A percentile compares a stretch with the other conserved stretches of the same genome.
Evolutionary conservation across 2,888 invertebrate species (phyloP).

Genomic region (Drosophila imparisetae): DNA sequence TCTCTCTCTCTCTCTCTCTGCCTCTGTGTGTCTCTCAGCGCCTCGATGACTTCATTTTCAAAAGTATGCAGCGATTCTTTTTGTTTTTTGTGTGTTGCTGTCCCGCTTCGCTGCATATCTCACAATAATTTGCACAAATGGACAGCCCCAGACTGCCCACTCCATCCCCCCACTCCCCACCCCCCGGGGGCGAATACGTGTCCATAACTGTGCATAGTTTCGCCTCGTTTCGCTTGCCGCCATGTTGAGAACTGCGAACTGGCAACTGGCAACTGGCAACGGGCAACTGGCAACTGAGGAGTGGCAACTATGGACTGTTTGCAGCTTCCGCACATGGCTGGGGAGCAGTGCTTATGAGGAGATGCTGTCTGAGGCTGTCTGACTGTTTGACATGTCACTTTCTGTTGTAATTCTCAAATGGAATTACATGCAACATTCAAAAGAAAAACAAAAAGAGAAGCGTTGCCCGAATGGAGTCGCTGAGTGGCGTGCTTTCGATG

Average conservation of each 20-base stretch:
- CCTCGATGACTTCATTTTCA: slow-evolving; percentile 82
- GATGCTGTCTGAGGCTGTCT: slow-evolving; percentile 6
- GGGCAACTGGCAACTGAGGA: background rate
- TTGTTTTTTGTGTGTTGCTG: slow-evolving; percentile 33
- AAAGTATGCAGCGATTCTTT: slow-evolving; percentile 69
- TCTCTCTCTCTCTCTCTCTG: background rate
- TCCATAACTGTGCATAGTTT: slow-evolving; percentile 69
- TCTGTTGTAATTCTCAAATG: slow-evolving; percentile 54
- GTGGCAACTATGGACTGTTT: slow-evolving; percentile 33
- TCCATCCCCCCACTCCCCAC: background rate
- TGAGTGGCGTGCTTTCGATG: background rate
- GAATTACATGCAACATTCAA: slow-evolving; percentile 16
- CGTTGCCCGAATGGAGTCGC: slow-evolving; percentile 5
- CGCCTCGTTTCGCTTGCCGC: slow-evolving; percentile 19
- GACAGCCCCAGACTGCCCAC: slow-evolving; percentile 39
- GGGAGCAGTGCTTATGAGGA: background rate
- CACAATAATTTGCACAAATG: slow-evolving; percentile 78
- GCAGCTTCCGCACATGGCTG: slow-evolving; percentile 49
- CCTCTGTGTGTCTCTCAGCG: slow-evolving; percentile 50
- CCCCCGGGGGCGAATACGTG: slow-evolving; percentile 51
- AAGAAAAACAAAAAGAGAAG: background rate
- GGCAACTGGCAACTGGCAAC: background rate
- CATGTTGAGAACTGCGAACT: slow-evolving; percentile 28
- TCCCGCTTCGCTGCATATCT: slow-evolving; percentile 51
- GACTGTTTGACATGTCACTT: slow-evolving; percentile 51